Evolutionary conservation across 2,888 invertebrate species (phyloP).

Genomic region (Drosophila picticornis): DNA sequence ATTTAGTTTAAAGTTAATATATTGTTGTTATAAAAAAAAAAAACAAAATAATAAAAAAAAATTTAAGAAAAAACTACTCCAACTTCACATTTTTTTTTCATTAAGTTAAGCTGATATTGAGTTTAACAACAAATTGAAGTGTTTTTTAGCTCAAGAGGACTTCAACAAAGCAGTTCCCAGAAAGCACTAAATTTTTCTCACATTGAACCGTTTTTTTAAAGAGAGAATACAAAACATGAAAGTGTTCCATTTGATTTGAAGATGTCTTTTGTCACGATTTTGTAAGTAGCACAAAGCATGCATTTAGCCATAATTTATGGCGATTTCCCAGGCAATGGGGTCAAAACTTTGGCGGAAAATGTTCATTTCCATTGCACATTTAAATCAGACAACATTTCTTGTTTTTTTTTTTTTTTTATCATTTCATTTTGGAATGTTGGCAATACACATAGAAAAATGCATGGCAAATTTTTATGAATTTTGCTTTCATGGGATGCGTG

Average conservation of each 20-base stretch:
- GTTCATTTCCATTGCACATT: conserved; percentile 11
- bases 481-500: conserved; percentile 34
- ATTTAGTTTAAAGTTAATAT: not conserved
- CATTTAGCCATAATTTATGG: conserved; percentile 48
- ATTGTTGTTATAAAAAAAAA: not conserved
- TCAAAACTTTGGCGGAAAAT: conserved; percentile 12
- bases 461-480: conserved; percentile 43
- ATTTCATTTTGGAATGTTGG: not conserved
- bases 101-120: not conserved
- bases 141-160: not conserved
- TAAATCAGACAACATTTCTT: not conserved
- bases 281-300: conserved; percentile 1
- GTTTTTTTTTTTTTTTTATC: not conserved
- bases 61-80: not conserved
- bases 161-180: not conserved
- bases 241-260: conserved; percentile 40
- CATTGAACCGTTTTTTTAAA: conserved; percentile 1
- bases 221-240: not conserved
- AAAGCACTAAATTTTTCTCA: not conserved
- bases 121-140: not conserved
- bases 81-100: not conserved
- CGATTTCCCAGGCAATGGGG: conserved; percentile 44
- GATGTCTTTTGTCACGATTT: conserved; percentile 57
- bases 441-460: conserved; percentile 21
- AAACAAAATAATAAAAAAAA: not conserved